A percentile compares a stretch with the other conserved stretches of the same genome.
phyloP scores from a whole-genome alignment of 2,888 invertebrate species.

The Tachina grossa region DNA sequence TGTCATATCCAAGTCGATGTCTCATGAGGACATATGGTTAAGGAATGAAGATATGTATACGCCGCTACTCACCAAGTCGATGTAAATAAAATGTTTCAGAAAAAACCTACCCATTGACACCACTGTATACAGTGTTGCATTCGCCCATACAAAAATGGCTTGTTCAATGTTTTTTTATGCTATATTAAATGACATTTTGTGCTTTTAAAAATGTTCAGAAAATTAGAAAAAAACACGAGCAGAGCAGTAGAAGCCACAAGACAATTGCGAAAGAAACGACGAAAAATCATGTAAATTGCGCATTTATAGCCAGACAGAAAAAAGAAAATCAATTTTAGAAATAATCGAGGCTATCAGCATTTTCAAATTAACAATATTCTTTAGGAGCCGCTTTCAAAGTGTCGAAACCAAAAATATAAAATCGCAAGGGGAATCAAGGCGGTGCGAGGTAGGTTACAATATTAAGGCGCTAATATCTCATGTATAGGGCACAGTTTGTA shows the following conservation, averaged over 20 bases:
- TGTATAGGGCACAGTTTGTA: conserved; percentile 42
- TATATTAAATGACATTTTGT: conserved; percentile 67
- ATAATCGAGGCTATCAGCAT: conserved; percentile 60
- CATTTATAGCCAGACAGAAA: conserved; percentile 65
- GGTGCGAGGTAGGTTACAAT: conserved; percentile 55
- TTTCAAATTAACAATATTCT: conserved; percentile 56
- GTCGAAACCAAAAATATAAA: conserved; percentile 40
- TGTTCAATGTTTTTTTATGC: conserved; percentile 58
- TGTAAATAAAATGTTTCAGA: too few relatives aligned
- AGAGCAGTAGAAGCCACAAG: conserved; percentile 71
- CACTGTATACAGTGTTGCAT: conserved; percentile 58
- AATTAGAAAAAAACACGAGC: conserved; percentile 71
- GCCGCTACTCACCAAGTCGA: too few relatives aligned
- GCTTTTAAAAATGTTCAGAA: conserved; percentile 71
- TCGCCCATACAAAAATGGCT: conserved; percentile 52
- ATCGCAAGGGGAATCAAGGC: conserved; percentile 45
- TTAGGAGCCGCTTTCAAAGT: conserved; percentile 55
- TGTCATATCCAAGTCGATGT: too few relatives aligned
- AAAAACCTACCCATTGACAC: background rate
- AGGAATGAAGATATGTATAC: too few relatives aligned
- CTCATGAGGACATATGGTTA: too few relatives aligned
- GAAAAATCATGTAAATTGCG: conserved; percentile 72
- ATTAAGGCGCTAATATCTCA: conserved; percentile 61
- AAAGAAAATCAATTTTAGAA: conserved; percentile 64
- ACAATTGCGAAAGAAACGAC: conserved; percentile 71